Percentiles rank a stretch among this genome's conserved stretches.
phyloP scores from a whole-genome alignment of 2,888 invertebrate species.

The Drosophila paramelanica region DNA sequence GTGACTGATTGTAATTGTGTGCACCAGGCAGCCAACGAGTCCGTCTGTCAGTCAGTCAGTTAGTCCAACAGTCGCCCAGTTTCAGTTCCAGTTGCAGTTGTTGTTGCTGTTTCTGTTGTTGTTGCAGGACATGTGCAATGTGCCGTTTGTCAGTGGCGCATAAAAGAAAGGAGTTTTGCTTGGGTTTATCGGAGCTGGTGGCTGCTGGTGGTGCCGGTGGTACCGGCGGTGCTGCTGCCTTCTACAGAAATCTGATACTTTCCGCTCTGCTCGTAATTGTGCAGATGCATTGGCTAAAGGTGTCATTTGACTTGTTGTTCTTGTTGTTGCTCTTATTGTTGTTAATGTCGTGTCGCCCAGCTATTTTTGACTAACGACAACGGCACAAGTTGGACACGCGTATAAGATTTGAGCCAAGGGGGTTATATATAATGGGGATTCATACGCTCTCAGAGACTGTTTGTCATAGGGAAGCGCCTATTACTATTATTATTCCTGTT shows the following conservation, averaged over 20 bases:
- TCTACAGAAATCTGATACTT: conserved; percentile 76
- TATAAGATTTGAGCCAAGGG: conserved; percentile 54
- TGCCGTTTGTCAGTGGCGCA: conserved; percentile 81
- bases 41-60: conserved; percentile 21
- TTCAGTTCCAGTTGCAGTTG: conserved; percentile 33
- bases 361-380: conserved; percentile 70
- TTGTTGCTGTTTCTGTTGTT: conserved; percentile 16
- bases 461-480: conserved; percentile 15
- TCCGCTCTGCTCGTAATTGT: conserved; percentile 72
- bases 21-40: conserved; percentile 54
- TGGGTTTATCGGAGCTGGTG: conserved; percentile 45
- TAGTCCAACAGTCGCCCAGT: conserved; percentile 37
- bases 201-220: conserved; percentile 48
- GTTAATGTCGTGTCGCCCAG: conserved; percentile 52
- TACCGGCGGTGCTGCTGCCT: conserved; percentile 42
- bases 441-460: conserved; percentile 5
- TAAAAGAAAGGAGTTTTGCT: conserved; percentile 78
- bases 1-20: conserved; percentile 78
- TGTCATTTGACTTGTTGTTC: conserved; percentile 70
- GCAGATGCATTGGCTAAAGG: conserved; percentile 78
- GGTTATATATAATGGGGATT: conserved; percentile 18
- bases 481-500: too few species aligned
- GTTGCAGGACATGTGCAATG: conserved; percentile 77
- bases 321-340: conserved; percentile 41
- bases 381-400: conserved; percentile 77